phyloP scores from a whole-genome alignment of 1,140 invertebrate genomes.

The Helicoverpa zea region DNA sequence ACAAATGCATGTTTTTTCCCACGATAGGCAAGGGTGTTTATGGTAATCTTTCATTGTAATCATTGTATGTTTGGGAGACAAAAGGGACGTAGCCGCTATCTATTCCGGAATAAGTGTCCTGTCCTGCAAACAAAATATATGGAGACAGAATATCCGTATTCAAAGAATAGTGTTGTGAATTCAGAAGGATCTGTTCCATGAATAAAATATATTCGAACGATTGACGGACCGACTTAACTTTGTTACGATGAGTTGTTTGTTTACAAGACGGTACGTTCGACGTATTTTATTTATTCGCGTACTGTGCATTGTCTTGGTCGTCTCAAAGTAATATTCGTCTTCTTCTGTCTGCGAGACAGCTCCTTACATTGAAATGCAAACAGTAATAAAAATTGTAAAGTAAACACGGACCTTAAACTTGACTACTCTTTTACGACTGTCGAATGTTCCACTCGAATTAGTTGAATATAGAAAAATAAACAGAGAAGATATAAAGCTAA shows the following conservation, averaged over 20 bases:
- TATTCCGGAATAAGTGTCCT: conserved; percentile 33
- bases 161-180: conserved; percentile 38
- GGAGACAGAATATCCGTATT: conserved; percentile 17
- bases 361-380: conserved; percentile 45
- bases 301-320: conserved; percentile 21
- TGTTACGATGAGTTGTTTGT: conserved; percentile 33
- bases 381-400: conserved; percentile 45
- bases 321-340: conserved; percentile 32
- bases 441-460: conserved; percentile 42
- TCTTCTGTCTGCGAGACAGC: conserved; percentile 10
- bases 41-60: conserved; percentile 50
- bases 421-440: conserved; percentile 46
- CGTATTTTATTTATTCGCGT: conserved; percentile 26
- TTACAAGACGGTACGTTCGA: conserved; percentile 24
- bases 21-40: conserved; percentile 59
- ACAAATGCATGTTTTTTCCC: conserved; percentile 72
- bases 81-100: conserved; percentile 34
- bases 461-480: conserved; percentile 40
- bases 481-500: conserved; percentile 30
- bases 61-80: conserved; percentile 50
- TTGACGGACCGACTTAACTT: conserved; percentile 32
- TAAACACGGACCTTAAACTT: conserved; percentile 44
- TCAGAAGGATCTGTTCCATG: conserved; percentile 19
- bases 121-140: conserved; percentile 28
- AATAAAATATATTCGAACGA: conserved; percentile 36